These are phyloP conservation scores for Opisthocomus hoazin DNA, from an alignment of 2,113 vertebrate species.

Conservation along the genomic window DNA sequence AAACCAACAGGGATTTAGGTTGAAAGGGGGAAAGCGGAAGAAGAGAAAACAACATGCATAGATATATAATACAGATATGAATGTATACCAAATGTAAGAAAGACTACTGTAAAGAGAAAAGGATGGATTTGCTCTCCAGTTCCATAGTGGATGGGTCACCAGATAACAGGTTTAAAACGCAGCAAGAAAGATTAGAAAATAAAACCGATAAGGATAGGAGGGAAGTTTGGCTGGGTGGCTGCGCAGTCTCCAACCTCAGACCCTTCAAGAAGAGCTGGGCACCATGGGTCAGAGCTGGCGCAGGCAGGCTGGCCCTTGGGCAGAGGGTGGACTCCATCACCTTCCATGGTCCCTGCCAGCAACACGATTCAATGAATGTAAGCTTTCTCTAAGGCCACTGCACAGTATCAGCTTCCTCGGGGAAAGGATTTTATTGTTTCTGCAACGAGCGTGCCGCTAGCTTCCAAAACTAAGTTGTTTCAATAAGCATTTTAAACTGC, in stretches of 20 bases:
- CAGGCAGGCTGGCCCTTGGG: neutral
- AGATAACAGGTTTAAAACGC: neutral
- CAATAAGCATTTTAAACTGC: neutral
- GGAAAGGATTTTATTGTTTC: neutral
- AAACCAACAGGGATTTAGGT: neutral
- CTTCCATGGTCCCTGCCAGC: neutral
- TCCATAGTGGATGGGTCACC: neutral
- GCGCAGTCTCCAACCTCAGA: neutral
- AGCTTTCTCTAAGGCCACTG: neutral
- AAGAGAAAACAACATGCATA: neutral
- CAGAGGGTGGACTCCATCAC: neutral
- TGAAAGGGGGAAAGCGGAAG: neutral
- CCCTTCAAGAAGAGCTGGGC: neutral
- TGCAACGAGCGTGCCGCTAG: neutral
- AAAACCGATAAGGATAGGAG: neutral
- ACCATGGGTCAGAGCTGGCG: fast-evolving
- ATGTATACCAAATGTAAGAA: neutral
- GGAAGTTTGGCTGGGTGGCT: neutral
- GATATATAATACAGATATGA: neutral
- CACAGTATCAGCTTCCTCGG: neutral
- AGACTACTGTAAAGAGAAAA: neutral
- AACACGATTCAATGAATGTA: neutral
- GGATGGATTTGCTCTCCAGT: fast-evolving
- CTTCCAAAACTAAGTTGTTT: constrained; percentile 6
- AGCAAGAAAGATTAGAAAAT: neutral